These are phyloP conservation scores for Lissonota sp. DNA, from an alignment of 2,888 invertebrate species.

Conservation along the genomic window DNA sequence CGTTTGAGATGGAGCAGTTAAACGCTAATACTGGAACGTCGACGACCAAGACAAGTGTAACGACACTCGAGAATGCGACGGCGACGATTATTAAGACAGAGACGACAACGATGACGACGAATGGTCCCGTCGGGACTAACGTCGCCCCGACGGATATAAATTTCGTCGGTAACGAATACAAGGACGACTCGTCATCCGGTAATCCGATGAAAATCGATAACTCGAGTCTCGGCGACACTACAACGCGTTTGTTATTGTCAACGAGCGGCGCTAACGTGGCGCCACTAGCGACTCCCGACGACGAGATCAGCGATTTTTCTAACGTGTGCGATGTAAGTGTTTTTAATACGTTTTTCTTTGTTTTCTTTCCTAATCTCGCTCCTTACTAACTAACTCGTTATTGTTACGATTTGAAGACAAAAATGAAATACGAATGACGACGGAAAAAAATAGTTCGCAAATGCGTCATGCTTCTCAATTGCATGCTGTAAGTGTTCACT, in stretches of 20 bases:
- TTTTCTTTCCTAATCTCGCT: constrained; percentile 2
- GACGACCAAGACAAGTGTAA: constrained; percentile 15
- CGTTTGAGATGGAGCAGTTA: constrained; percentile 28
- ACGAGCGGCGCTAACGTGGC: constrained; percentile 66
- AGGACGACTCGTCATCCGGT: constrained; percentile 54
- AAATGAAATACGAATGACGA: no score
- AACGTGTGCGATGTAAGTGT: constrained; percentile 81
- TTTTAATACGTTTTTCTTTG: constrained; percentile 55
- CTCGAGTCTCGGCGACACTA: constrained; percentile 50
- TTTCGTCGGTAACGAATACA: constrained; percentile 35
- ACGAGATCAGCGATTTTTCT: constrained; percentile 79
- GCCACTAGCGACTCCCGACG: constrained; percentile 78
- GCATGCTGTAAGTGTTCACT: neutral
- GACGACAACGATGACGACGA: constrained; percentile 36
- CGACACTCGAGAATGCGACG: constrained; percentile 23
- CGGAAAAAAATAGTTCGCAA: neutral
- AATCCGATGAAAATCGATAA: constrained; percentile 64
- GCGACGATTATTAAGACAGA: constrained; percentile 27
- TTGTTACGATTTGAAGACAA: no score
- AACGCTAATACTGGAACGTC: constrained; percentile 40
- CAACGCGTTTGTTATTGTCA: constrained; percentile 49
- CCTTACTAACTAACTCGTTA: neutral
- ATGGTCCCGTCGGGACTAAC: constrained; percentile 40
- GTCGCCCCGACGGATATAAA: constrained; percentile 33
- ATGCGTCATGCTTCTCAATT: neutral